phyloP scores from a whole-genome alignment of 2,888 invertebrate species.

The Phalera bucephala region DNA sequence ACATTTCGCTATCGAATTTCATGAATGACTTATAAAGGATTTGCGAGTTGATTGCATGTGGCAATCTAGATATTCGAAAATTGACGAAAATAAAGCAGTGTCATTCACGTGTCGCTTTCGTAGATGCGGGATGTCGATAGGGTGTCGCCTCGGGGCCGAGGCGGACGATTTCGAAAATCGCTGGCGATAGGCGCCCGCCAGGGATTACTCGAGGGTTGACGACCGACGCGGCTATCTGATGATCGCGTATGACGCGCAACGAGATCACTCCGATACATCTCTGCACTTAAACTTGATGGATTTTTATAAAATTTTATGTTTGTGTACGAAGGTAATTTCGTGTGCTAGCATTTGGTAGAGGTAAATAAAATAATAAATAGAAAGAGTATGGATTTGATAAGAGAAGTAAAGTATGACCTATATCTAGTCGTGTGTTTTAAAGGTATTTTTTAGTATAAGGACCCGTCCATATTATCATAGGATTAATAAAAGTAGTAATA shows the following conservation, averaged over 20 bases:
- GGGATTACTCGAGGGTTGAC: slow-evolving; percentile 41
- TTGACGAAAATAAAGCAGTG: slow-evolving; percentile 21
- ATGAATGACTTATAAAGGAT: slow-evolving; percentile 24
- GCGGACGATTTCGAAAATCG: slow-evolving; percentile 21
- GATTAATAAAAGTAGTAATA: too few relatives aligned
- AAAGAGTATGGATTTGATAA: too few relatives aligned
- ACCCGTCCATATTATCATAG: too few relatives aligned
- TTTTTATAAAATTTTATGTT: slow-evolving; percentile 15
- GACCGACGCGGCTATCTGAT: slow-evolving; percentile 39
- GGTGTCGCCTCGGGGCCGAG: slow-evolving; percentile 21
- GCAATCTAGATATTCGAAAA: slow-evolving; percentile 23
- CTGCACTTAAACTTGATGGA: slow-evolving; percentile 22
- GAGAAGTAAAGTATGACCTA: too few relatives aligned
- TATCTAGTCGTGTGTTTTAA: too few relatives aligned
- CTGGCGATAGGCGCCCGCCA: slow-evolving; percentile 31
- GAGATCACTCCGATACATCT: slow-evolving; percentile 15
- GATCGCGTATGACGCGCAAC: slow-evolving; percentile 20
- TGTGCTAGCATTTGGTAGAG: background rate
- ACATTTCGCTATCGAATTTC: slow-evolving; percentile 22
- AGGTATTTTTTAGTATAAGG: too few relatives aligned
- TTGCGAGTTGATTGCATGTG: slow-evolving; percentile 23
- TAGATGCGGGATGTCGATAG: slow-evolving; percentile 18
- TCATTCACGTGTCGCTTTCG: slow-evolving; percentile 21
- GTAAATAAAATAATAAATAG: too few relatives aligned
- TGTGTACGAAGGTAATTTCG: slow-evolving; percentile 2